A percentile compares a stretch with the other conserved stretches of the same genome.
Evolutionary conservation across 2,888 invertebrate genomes (phyloP).

Genomic region (Synanthedon myopaeformis): DNA sequence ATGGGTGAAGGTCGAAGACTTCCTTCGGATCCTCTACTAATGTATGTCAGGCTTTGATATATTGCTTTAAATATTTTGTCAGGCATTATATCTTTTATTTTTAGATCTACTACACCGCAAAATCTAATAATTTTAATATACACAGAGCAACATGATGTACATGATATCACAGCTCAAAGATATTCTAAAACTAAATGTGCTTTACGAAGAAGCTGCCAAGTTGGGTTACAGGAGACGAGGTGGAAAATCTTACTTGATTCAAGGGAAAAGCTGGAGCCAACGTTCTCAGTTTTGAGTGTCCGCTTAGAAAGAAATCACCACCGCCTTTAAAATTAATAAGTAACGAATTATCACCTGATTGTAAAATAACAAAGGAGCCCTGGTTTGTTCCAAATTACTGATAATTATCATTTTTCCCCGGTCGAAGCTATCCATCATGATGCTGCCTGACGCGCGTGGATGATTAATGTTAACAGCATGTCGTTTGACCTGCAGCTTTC

Average conservation of each 20-base stretch:
- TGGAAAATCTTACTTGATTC: conserved; percentile 43
- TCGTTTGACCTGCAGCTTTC: conserved; percentile 23
- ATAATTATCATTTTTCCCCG: conserved; percentile 16
- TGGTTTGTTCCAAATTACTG: conserved; percentile 10
- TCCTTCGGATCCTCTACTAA: no score
- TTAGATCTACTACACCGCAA: no score
- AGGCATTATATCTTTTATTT: no score
- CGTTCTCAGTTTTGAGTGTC: conserved; percentile 4
- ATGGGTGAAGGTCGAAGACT: no score
- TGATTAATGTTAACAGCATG: conserved; percentile 30
- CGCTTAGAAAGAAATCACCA: not conserved
- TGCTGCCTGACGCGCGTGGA: conserved; percentile 24
- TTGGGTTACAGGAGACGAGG: conserved; percentile 27
- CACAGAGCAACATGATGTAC: conserved; percentile 5
- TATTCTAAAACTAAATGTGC: conserved; percentile 23
- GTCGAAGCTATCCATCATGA: conserved; percentile 19
- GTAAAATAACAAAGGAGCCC: conserved; percentile 12
- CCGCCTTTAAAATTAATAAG: conserved; percentile 11
- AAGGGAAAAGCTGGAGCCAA: conserved; percentile 45
- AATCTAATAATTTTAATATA: no score
- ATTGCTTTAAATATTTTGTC: no score
- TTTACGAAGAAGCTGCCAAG: conserved; percentile 27
- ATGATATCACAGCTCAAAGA: conserved; percentile 24
- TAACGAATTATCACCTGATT: conserved; percentile 20
- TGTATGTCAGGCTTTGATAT: no score